These are phyloP conservation scores for Neodiprion fabricii DNA, from an alignment of 1,140 invertebrate genomes.

Conservation along the genomic window DNA sequence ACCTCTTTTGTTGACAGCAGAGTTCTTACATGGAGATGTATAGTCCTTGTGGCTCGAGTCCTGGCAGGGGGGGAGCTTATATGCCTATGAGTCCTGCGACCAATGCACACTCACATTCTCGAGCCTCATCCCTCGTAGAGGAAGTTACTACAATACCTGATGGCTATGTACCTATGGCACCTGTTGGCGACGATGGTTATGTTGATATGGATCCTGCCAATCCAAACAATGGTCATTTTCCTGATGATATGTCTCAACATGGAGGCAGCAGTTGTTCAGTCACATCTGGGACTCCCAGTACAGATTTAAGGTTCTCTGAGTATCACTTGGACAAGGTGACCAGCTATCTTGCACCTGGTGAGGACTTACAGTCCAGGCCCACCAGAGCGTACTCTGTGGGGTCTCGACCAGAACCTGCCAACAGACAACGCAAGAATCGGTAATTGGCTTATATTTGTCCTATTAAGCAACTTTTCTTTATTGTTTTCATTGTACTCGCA, in stretches of 20 bases:
- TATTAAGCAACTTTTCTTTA: neutral
- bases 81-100: slow-evolving; percentile 67
- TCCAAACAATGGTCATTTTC: slow-evolving; percentile 51
- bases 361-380: slow-evolving; percentile 69
- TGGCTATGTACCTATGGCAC: slow-evolving; percentile 72
- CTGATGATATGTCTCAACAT: slow-evolving; percentile 65
- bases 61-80: slow-evolving; percentile 56
- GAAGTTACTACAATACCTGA: slow-evolving; percentile 52
- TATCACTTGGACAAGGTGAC: slow-evolving; percentile 73
- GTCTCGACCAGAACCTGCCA: slow-evolving; percentile 70
- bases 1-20: slow-evolving; percentile 35
- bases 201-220: slow-evolving; percentile 69
- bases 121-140: slow-evolving; percentile 52
- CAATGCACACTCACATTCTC: slow-evolving; percentile 47
- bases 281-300: slow-evolving; percentile 75
- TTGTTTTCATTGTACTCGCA: slow-evolving; percentile 11
- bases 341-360: slow-evolving; percentile 67
- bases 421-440: slow-evolving; percentile 57
- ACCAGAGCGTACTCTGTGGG: slow-evolving; percentile 87
- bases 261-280: slow-evolving; percentile 71
- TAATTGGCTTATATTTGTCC: slow-evolving; percentile 18
- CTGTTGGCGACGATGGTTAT: slow-evolving; percentile 65
- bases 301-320: slow-evolving; percentile 67
- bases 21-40: slow-evolving; percentile 67
- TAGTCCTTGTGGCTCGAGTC: slow-evolving; percentile 62